Evolutionary conservation across 1,140 invertebrate species (phyloP).

Genomic region (Potamilus streckersoni): DNA sequence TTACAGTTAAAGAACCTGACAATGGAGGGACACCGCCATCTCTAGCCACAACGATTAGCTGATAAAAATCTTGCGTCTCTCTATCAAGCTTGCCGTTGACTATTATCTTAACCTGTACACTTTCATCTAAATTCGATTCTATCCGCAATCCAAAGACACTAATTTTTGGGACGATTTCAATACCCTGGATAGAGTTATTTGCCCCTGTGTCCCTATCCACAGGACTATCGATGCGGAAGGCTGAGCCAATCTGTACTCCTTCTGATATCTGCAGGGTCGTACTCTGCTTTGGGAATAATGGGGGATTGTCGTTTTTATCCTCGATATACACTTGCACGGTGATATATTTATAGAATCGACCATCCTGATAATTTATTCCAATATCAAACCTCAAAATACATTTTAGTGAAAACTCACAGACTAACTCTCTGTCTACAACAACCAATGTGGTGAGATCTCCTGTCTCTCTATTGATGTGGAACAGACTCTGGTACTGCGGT

Average conservation of each 20-base stretch:
- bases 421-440: constrained; percentile 20
- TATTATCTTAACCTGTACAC: constrained; percentile 46
- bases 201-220: constrained; percentile 53
- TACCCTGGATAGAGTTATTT: constrained; percentile 50
- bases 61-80: constrained; percentile 48
- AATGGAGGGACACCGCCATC: constrained; percentile 53
- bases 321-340: constrained; percentile 38
- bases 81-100: constrained; percentile 46
- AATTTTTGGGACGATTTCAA: constrained; percentile 36
- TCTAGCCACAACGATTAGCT: constrained; percentile 46
- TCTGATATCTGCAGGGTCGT: constrained; percentile 51
- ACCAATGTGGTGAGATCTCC: constrained; percentile 26
- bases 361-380: constrained; percentile 15
- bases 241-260: constrained; percentile 36
- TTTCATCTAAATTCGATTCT: constrained; percentile 44
- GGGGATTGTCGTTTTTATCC: constrained; percentile 63
- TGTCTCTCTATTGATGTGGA: constrained; percentile 22
- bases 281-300: constrained; percentile 44
- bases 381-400: constrained; percentile 22
- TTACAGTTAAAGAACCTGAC: constrained; percentile 48
- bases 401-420: constrained; percentile 12
- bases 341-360: constrained; percentile 10
- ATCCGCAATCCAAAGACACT: constrained; percentile 43
- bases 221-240: constrained; percentile 48
- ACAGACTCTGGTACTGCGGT: constrained; percentile 8